Conservation (phyloP, 2,888 invertebrate species). For the Erebia ligea region DNA sequence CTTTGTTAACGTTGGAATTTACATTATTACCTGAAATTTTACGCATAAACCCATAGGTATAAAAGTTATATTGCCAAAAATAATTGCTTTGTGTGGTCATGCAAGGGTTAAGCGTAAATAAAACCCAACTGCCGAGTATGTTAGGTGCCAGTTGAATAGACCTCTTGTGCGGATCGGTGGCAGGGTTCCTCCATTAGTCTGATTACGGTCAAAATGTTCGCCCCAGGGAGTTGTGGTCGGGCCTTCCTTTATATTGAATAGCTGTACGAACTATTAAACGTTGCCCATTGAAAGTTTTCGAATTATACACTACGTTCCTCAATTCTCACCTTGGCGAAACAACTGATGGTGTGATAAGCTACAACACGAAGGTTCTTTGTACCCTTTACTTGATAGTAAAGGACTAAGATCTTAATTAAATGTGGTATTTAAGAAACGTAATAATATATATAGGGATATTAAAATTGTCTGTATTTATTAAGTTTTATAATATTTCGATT, state of each 20-base stretch:
- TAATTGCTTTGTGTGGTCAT: slow-evolving; percentile 36
- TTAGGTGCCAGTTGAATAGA: slow-evolving; percentile 67
- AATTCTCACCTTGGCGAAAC: slow-evolving; percentile 22
- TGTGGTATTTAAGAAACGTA: no score
- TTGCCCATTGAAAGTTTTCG: slow-evolving; percentile 35
- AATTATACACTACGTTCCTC: slow-evolving; percentile 33
- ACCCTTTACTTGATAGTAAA: slow-evolving; percentile 8
- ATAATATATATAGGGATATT: no score
- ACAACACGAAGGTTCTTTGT: slow-evolving; percentile 15
- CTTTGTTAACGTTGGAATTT: neutral
- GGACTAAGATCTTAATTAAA: neutral
- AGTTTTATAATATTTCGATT: no score
- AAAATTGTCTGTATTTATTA: no score
- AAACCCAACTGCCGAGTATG: slow-evolving; percentile 25
- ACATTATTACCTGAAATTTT: slow-evolving; percentile 9
- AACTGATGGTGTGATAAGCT: slow-evolving; percentile 23
- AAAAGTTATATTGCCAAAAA: slow-evolving; percentile 25
- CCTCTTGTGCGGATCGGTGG: slow-evolving; percentile 62
- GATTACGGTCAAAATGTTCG: slow-evolving; percentile 77
- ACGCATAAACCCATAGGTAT: slow-evolving; percentile 1
- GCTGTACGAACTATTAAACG: slow-evolving; percentile 38
- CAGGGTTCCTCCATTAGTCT: slow-evolving; percentile 77
- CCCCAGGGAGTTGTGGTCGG: slow-evolving; percentile 54
- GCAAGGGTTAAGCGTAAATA: slow-evolving; percentile 44
- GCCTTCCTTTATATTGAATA: slow-evolving; percentile 39